Evolutionary conservation across 2,113 vertebrate genomes (phyloP).

Genomic region (Microcebus murinus): DNA sequence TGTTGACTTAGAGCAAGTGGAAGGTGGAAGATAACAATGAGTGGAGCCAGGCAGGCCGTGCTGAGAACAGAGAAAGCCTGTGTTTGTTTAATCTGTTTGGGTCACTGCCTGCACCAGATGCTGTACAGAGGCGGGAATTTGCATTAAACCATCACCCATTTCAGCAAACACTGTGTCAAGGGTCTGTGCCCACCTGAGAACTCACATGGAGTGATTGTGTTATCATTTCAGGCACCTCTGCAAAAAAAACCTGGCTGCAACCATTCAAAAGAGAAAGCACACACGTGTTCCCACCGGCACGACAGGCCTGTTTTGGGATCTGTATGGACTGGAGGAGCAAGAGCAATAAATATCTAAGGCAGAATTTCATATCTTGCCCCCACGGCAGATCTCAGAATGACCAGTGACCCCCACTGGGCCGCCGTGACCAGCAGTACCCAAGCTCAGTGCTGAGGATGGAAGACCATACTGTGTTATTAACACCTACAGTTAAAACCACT

Average conservation of each 20-base stretch:
- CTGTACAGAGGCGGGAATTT: neutral
- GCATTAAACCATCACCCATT: neutral
- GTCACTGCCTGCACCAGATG: neutral
- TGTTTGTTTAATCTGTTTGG: neutral
- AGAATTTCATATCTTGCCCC: neutral
- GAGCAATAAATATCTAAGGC: neutral
- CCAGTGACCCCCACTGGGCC: rapidly evolving
- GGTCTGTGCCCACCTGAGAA: neutral
- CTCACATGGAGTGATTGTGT: neutral
- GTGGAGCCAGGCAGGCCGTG: neutral
- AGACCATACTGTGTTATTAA: neutral
- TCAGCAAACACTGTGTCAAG: constrained; percentile 12
- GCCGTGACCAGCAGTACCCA: neutral
- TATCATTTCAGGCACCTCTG: neutral
- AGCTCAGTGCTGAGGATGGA: neutral
- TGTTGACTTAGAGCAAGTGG: neutral
- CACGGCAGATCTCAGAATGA: neutral
- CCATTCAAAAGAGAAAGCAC: neutral
- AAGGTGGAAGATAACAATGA: neutral
- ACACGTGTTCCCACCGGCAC: rapidly evolving
- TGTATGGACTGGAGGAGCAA: neutral
- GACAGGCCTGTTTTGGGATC: neutral
- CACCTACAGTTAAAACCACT: neutral
- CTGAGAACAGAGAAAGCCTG: constrained; percentile 13
- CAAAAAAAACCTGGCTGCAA: neutral